A percentile compares a stretch with the other conserved stretches of the same genome.
Conservation (phyloP, 2,797 vertebrate genomes). For the Fratercula arctica region DNA sequence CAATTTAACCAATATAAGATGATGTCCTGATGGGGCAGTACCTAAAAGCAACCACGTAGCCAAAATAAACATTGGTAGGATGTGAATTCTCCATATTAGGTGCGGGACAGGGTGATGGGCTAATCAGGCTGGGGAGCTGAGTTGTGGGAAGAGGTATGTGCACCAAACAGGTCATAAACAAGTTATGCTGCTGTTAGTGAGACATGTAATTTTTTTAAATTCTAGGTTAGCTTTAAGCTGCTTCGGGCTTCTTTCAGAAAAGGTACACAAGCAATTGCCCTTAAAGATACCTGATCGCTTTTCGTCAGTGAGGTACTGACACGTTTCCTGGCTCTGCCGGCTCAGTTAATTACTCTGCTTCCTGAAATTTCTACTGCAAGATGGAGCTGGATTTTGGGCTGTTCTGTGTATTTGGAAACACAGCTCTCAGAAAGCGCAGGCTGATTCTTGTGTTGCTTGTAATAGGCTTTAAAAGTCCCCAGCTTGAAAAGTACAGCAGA, state of each 20-base stretch:
- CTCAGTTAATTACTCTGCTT: not conserved
- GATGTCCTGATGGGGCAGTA: not conserved
- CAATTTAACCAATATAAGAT: not conserved
- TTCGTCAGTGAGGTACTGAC: not conserved
- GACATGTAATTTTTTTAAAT: not conserved
- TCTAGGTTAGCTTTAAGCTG: slow-evolving; percentile 12
- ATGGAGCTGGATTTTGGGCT: not conserved
- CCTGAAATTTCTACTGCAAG: not conserved
- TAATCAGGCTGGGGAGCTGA: not conserved
- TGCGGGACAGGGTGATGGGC: not conserved
- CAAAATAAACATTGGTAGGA: not conserved
- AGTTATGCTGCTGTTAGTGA: not conserved
- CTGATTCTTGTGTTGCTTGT: not conserved
- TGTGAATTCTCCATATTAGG: not conserved
- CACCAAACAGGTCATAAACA: not conserved
- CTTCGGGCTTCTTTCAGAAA: not conserved
- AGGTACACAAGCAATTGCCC: not conserved
- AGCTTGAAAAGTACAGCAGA: not conserved
- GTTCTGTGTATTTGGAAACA: not conserved
- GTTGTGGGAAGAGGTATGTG: not conserved
- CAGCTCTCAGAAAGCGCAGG: not conserved
- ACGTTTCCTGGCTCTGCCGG: not conserved
- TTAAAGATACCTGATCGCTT: not conserved
- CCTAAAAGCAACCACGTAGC: not conserved
- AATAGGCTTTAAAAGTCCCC: not conserved